Evolutionary conservation across 2,888 invertebrate genomes (phyloP), one percentile per base, ranked within the genome.

Genomic region (Ochlodes sylvanus): DNA sequence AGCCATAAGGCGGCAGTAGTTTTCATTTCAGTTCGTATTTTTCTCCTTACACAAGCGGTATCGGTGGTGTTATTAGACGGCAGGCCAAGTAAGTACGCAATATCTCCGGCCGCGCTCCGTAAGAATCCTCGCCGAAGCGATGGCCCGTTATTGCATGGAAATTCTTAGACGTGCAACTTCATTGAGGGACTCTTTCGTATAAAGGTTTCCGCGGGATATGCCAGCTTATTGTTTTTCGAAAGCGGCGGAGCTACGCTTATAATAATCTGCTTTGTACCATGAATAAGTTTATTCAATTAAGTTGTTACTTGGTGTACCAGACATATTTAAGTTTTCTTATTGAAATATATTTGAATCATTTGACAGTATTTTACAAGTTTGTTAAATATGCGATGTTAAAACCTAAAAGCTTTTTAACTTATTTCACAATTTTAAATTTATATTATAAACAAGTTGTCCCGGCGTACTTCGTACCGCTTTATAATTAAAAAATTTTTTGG

Each of bases 141-240:
- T 83, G 83, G 79, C 78, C 84, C 86, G 88, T 92, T 92, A 92
- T 92, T 92, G 92, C 92, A 93, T 92, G 91, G 91, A 92, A 90
- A 92, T 91, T 88, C 90, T 87, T 89, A 83, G 86, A 84, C 86
- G 89, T 92, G 90, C 92, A 92, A 91, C 89, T 92, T 88, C 91
- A 92, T 92, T 88, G 89, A 86, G 85, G 82, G 84, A 85, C 87
- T 86, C 82, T 89, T 90, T 89, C 87, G 88, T 89, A 86, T 89
- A 91, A 89, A 89, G 89, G 87, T 86, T 87, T 82, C 88, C 83
- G 81, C 80, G 85, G 86, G 82, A 87, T 90, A 87, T 87, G 88
- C 87, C 79, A 77, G 86, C 87, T 90, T 93, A 93, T 93, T 92
- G 92, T 92, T 93, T 91, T 90, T 89, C 89, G 86, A 90, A 89